Evolutionary conservation across 2,888 invertebrate genomes (phyloP), one percentile per base, ranked within the genome.

Genomic region (Drosophila gaucha): DNA sequence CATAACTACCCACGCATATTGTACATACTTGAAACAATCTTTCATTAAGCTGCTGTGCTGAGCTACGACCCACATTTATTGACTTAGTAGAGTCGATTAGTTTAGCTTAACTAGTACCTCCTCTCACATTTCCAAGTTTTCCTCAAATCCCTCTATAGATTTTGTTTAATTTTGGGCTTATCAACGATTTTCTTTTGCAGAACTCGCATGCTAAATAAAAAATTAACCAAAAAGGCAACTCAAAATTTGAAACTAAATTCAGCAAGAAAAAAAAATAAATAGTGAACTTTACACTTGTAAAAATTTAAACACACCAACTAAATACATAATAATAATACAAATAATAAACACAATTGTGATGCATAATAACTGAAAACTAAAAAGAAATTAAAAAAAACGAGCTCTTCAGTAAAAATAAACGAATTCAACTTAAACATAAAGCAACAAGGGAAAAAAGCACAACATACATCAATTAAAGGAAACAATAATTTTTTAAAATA

Each of bases 161-260:
- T 83, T 83, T 52, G 62, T 86, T 83, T 86, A 83, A 80, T 86
- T 86, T 83, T 78, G 83, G 65, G 82, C 82, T 83, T 83, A 66
- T 83, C 82, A 78, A 84, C 60, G 52, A 83, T 83, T 83, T 86
- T 85, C 82, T 76, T 85, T 85, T 85, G 84, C 84, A 85, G 84
- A 85, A 85, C 80, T 86, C 87, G 84, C 84, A 85, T 85, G 84
- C 87, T 86, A 60, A 60, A 67, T 54, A 71, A 69, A 57, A 71
- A 59, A 64, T 74, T 54, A 74, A 62, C 20, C 47, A 67, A 68
- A 75, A 75, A 67, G 52, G 66, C 70, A 78, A 71, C 78, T 63
- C 67, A 74, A 77, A 78, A 78, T 65, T 73, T 67, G 49, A 64
- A 83, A 76, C 57, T 76, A 75, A 76, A 75, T 68, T 79, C 54